A percentile compares a stretch with the other conserved stretches of the same genome.
Evolutionary conservation across 2,888 invertebrate genomes (phyloP).

Genomic region (Mythimna loreyi): DNA sequence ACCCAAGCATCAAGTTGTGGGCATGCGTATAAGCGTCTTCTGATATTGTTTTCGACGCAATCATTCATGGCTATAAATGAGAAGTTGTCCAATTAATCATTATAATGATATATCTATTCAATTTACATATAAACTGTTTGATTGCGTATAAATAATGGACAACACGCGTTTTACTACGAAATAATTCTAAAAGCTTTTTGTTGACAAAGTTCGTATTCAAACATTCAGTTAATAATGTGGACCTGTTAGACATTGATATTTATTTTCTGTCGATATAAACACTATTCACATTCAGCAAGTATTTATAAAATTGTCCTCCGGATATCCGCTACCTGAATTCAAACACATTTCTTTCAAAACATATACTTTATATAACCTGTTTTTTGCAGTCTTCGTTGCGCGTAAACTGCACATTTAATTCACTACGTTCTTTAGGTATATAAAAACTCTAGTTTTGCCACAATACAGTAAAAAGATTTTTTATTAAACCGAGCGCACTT

Average conservation of each 20-base stretch:
- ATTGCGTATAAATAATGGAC: neutral
- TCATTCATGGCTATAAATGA: conserved; percentile 15
- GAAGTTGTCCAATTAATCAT: neutral
- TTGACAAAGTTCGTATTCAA: neutral
- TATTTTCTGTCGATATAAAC: neutral
- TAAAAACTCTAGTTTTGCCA: conserved; percentile 12
- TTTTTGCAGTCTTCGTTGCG: conserved; percentile 12
- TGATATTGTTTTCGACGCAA: conserved; percentile 24
- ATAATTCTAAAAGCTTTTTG: neutral
- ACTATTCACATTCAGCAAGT: conserved; percentile 1
- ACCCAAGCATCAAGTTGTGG: conserved; percentile 13
- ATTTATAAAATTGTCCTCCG: neutral
- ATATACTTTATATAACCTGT: neutral
- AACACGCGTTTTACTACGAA: neutral
- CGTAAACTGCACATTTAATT: conserved; percentile 22
- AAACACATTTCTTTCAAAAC: neutral
- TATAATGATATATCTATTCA: neutral
- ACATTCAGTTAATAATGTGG: neutral
- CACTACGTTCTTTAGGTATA: conserved; percentile 15
- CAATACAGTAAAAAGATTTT: conserved; percentile 27
- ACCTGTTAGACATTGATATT: neutral
- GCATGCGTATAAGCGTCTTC: conserved; percentile 32
- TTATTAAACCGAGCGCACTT: conserved; percentile 29
- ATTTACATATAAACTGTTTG: neutral
- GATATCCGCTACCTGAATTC: neutral